Evolutionary conservation across 2,113 vertebrate species (phyloP), one percentile per base, ranked within the genome.

Genomic region (Podocnemis expansa): DNA sequence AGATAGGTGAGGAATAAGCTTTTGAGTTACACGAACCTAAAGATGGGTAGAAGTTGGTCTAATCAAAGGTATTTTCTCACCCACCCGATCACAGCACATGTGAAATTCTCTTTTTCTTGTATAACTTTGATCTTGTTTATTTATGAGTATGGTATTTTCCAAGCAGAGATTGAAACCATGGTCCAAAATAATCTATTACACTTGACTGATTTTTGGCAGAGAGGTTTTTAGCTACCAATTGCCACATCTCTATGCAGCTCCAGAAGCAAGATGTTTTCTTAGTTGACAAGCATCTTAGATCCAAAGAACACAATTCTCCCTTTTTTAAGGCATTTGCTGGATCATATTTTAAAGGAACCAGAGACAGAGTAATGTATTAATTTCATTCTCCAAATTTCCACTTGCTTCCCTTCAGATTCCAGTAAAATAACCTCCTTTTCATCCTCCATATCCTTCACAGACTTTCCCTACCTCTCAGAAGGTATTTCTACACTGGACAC

Each of bases 231-330:
- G 94, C 93, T 75, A 85, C 78, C 85, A 93, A 91, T 83, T 93
- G 56, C 84, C 22, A 78, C 63, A 94, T 84, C 38, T 82, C n/a
- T 91, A 1, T 88, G 78, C 89, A 94, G 75, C 96, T 96, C 80
- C 89, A 91, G 55, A 83, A 81, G 84, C 85, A 91, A 86, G 87
- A 47, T 88, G 92, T 94, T 96, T 95, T 92, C 91, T 94, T 93
- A 95, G 94, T 81, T 95, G 94, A 95, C 78, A 75, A 91, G 60
- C 47, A 91, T 58, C 31, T 93, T 88, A 96, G 95, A 95, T 90
- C 83, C 90, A 90, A 86, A 5, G 22, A 88, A 90, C 75, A 38
- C 21, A 80, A 89, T 91, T 89, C 78, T n/a, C 76, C 41, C 31
- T 80, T 54, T 14, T 89, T 51, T 90, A 78, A 54, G 31, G 47